Conservation (phyloP, 2,888 invertebrate genomes). For the Autographa gamma region DNA sequence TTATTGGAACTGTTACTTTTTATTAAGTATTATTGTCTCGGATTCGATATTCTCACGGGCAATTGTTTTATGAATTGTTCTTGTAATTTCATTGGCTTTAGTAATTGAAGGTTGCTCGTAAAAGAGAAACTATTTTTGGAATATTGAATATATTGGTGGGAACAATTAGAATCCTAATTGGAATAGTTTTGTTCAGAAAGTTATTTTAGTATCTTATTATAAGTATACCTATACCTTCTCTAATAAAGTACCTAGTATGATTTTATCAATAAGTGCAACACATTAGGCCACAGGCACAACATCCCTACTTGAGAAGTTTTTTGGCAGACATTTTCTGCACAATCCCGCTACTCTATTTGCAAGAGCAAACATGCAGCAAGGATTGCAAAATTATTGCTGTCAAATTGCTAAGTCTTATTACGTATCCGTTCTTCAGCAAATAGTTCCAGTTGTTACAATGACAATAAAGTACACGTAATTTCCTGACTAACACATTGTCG, state of each 20-base stretch:
- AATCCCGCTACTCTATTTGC: too few species aligned
- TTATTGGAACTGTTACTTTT: constrained; percentile 37
- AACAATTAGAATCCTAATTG: background rate
- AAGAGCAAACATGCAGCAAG: too few species aligned
- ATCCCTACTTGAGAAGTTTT: too few species aligned
- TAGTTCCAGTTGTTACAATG: background rate
- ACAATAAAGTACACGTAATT: background rate
- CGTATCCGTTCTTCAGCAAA: background rate
- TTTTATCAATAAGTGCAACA: too few species aligned
- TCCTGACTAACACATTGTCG: background rate
- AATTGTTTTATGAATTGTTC: constrained; percentile 22
- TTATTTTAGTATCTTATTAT: too few species aligned
- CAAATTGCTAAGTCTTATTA: too few species aligned
- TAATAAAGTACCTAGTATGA: too few species aligned
- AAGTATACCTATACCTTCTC: too few species aligned
- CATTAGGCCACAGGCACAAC: too few species aligned
- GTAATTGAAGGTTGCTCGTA: constrained; percentile 38
- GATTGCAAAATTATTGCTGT: too few species aligned
- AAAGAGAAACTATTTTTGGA: constrained; percentile 35
- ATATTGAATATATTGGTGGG: constrained; percentile 5
- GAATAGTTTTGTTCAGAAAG: too few species aligned
- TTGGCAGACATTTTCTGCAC: too few species aligned
- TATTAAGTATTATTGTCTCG: constrained; percentile 26
- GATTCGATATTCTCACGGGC: constrained; percentile 40
- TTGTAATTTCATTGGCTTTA: constrained; percentile 36